phyloP scores from a whole-genome alignment of 2,888 invertebrate genomes.

The Eilema depressum region DNA sequence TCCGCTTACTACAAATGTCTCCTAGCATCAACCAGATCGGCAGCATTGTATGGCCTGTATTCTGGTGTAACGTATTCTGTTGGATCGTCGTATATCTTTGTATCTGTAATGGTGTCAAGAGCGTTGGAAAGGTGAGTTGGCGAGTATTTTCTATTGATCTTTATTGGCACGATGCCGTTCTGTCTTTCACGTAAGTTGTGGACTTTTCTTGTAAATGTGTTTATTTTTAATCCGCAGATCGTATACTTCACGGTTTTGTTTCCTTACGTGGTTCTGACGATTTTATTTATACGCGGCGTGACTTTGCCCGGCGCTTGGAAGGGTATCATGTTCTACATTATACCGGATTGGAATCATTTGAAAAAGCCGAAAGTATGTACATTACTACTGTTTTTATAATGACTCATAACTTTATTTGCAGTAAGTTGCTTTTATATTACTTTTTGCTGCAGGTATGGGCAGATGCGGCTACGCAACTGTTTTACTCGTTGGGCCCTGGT shows the following conservation, averaged over 20 bases:
- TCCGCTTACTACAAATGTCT: conserved; percentile 92
- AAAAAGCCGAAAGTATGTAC: conserved; percentile 89
- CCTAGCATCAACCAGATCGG: conserved; percentile 91
- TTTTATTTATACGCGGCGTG: conserved; percentile 91
- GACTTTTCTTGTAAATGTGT: conserved; percentile 41
- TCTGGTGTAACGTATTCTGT: conserved; percentile 90
- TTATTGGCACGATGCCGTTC: conserved; percentile 64
- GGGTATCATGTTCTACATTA: conserved; percentile 92
- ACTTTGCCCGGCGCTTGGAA: conserved; percentile 93
- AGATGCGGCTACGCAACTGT: conserved; percentile 97
- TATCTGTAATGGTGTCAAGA: conserved; percentile 95
- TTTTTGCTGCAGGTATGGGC: conserved; percentile 92
- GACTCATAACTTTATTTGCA: conserved; percentile 2
- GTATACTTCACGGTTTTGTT: conserved; percentile 96
- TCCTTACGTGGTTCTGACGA: conserved; percentile 91
- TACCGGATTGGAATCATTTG: conserved; percentile 92
- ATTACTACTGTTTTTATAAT: neutral
- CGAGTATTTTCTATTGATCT: conserved; percentile 43
- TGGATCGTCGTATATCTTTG: conserved; percentile 95
- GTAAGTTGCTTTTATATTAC: too few relatives aligned
- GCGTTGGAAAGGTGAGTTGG: conserved; percentile 91
- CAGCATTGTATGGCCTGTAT: conserved; percentile 92
- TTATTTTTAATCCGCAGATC: conserved; percentile 66
- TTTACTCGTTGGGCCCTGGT: conserved; percentile 95
- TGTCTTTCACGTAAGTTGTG: conserved; percentile 56